Evolutionary conservation across 2,888 invertebrate species (phyloP), one percentile per base, ranked within the genome.

Genomic region (Diabrotica balteata): DNA sequence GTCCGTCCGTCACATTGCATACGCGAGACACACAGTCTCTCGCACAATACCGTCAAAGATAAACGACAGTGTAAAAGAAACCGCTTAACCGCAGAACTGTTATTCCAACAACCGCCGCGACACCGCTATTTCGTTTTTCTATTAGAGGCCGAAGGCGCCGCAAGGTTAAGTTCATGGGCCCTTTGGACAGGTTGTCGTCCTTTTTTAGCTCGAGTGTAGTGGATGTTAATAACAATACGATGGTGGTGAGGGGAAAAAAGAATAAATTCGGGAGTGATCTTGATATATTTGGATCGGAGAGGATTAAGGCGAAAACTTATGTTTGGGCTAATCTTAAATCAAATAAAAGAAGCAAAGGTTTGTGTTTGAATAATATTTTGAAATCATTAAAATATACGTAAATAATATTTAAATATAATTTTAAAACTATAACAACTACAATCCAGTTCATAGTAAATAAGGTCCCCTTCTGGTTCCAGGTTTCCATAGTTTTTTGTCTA

Each of bases 141-240:
- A 61, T 51, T 11, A 55, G 59, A 54, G n/a, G 17, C 47, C 58
- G 65, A 59, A 49, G 61, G 59, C 61, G 58, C 68, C 58, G 44
- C 66, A 67, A 66, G 60, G 62, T 68, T 58, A 59, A 65, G 57
- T 69, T 75, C 72, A 89, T 90, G 88, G 88, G 88, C 77, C 88
- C 89, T 46, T 81, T 90, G 53, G 87, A 89, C 75, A 87, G 87
- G 80, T 85, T 90, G 62, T 88, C 89, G 71, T 88, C 89, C 66
- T 85, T 90, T 72, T 89, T 90, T 79, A 88, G 88, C 81, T 78
- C 81, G 51, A 84, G 84, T 79, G 80, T 78, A 6, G 76, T 81
- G 59, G 88, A 88, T 78, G 83, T 85, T 46, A 87, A 86, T 73
- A 86, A 83, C 73, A 86, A 84, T 77, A 75, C 61, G 54, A 83